Evolutionary conservation across 2,888 invertebrate genomes (phyloP), one percentile per base, ranked within the genome.

Genomic region (Lobophora halterata): DNA sequence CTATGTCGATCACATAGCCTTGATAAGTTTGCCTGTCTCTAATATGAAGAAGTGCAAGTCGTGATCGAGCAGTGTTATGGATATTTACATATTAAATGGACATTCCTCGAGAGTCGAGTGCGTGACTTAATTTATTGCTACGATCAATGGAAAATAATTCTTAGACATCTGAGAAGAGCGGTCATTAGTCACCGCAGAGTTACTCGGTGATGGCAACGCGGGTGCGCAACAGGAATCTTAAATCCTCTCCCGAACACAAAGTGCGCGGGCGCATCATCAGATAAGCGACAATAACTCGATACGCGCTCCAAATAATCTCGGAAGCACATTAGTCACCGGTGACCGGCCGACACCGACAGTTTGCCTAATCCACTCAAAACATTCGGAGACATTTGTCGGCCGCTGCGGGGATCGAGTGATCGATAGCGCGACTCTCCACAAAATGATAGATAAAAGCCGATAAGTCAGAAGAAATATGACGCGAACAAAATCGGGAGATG

Each of bases 401-500:
- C 74, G 75, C 70, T 64, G 65, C 72, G 63, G 74, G 79, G 72
- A 68, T 72, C 76, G 69, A 61, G 73, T 87, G 86, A 86, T 86
- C 82, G 87, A 86, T 86, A 79, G 79, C 73, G 79, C 71, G 67
- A 81, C 81, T 81, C 76, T 79, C 82, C 78, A 81, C 83, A 83
- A 85, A 85, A 80, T 82, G 85, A 81, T 85, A 85, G 86, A 87
- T 86, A 86, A 83, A 82, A 80, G 77, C 77, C 77, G 87, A 87
- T 87, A 87, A 86, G 77, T 81, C 81, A 77, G 75, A 82, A 86
- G 86, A 87, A 86, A 87, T 85, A 87, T 87, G 87, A 87, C 79
- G 86, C 85, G 86, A 86, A 87, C 87, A 85, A 85, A 87, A 86
- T 87, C 87, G 82, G 83, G 82, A 86, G 86, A 87, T 83, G 82